These are phyloP conservation scores for Brachypodius melanocephalos DNA, from an alignment of 2,113 vertebrate genomes.

Conservation along the genomic window DNA sequence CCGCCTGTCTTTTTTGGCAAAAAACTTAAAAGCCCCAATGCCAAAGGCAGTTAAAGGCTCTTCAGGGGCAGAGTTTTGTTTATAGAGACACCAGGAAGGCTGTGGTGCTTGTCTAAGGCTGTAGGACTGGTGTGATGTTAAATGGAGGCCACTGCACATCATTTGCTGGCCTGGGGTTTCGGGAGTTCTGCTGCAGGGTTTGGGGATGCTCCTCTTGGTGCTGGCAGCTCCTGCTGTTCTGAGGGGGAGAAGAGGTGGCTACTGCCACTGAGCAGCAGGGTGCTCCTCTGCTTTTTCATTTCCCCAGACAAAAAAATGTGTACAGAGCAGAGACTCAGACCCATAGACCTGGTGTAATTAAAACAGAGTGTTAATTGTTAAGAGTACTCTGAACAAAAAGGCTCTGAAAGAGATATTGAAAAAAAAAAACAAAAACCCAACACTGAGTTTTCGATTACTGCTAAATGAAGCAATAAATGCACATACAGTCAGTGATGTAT, in stretches of 20 bases:
- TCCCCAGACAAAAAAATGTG: background rate
- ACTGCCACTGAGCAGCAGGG: background rate
- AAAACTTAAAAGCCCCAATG: background rate
- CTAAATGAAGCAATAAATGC: slow-evolving; percentile 35
- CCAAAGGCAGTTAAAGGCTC: background rate
- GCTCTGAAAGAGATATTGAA: background rate
- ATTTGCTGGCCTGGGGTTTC: rapidly evolving
- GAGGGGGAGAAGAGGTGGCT: background rate
- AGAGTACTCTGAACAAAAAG: background rate
- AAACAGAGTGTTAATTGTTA: background rate
- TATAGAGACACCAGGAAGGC: background rate
- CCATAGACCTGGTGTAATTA: background rate
- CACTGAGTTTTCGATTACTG: background rate
- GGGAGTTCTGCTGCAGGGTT: background rate
- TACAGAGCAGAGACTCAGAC: background rate
- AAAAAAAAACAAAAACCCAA: background rate
- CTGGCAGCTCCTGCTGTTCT: background rate
- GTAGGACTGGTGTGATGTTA: background rate
- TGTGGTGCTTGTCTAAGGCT: background rate
- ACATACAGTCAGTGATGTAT: background rate
- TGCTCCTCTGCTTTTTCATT: background rate
- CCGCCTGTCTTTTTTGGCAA: background rate
- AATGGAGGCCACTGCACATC: background rate
- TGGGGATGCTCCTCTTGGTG: rapidly evolving
- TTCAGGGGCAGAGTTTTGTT: background rate